Evolutionary conservation across 64 coral and sea anemone genomes (phyloP).

Genomic region (Montipora efflorescens): DNA sequence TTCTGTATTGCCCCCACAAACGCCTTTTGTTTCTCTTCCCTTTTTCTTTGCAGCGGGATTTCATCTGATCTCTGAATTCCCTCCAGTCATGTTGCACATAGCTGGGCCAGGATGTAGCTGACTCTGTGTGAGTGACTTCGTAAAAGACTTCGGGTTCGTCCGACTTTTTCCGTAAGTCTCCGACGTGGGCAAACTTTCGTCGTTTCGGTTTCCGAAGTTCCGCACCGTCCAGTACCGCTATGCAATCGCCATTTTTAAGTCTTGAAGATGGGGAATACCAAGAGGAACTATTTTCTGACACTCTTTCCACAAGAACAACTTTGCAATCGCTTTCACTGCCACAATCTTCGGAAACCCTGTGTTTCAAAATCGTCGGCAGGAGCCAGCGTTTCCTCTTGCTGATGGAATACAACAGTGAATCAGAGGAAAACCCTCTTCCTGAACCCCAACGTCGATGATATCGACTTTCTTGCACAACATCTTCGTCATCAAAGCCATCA

Average conservation of each 20-base stretch:
- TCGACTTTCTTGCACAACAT: slow-evolving; percentile 37
- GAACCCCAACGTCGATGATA: not conserved
- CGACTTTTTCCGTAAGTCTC: slow-evolving; percentile 32
- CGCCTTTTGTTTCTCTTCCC: slow-evolving; percentile 55
- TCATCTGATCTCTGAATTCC: not conserved
- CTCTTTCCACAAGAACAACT: slow-evolving; percentile 60
- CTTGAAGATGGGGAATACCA: not conserved
- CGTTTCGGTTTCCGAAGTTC: slow-evolving; percentile 51
- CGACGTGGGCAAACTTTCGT: slow-evolving; percentile 59
- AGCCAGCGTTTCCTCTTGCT: slow-evolving; percentile 76
- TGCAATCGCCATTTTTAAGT: slow-evolving; percentile 54
- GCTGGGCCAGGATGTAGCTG: slow-evolving; percentile 40
- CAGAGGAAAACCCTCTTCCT: not conserved
- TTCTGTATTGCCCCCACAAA: slow-evolving; percentile 11
- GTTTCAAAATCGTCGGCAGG: slow-evolving; percentile 40
- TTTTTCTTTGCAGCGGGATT: slow-evolving; percentile 32
- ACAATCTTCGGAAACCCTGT: slow-evolving; percentile 12
- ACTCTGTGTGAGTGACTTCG: slow-evolving; percentile 42
- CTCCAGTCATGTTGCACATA: slow-evolving; percentile 28
- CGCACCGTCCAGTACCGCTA: slow-evolving; percentile 10
- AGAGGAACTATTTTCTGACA: not conserved
- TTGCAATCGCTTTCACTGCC: slow-evolving; percentile 27
- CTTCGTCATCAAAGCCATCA: slow-evolving; percentile 45
- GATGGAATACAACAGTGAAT: slow-evolving; percentile 57
- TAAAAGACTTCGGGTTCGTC: slow-evolving; percentile 51